Percentiles rank a stretch among this genome's conserved stretches.
Conservation (phyloP, 2,888 invertebrate genomes). For the Andrena dorsata region DNA sequence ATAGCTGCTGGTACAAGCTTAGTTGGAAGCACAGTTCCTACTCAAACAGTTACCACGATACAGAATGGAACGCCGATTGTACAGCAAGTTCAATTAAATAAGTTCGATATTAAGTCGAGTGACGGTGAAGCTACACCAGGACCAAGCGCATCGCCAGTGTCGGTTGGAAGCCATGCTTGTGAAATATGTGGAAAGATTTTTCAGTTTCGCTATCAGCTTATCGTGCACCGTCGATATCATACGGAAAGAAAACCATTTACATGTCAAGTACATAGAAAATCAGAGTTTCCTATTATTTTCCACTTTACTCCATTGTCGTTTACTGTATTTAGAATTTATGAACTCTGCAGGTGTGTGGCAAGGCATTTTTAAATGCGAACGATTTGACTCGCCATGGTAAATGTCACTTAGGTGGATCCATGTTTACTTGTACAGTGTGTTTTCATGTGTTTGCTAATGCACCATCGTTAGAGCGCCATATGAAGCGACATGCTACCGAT, state of each 20-base stretch:
- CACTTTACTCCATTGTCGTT: conserved; percentile 1
- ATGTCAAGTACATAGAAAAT: conserved; percentile 84
- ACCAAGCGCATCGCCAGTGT: conserved; percentile 87
- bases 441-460: conserved; percentile 91
- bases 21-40: conserved; percentile 82
- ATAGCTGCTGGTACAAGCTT: conserved; percentile 85
- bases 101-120: conserved; percentile 82
- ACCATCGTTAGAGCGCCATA: conserved; percentile 89
- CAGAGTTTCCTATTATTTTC: not conserved
- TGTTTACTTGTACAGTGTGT: conserved; percentile 91
- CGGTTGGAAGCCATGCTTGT: conserved; percentile 90
- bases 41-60: conserved; percentile 83
- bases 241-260: conserved; percentile 94
- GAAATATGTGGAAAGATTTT: conserved; percentile 95
- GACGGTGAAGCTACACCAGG: conserved; percentile 84
- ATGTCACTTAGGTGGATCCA: conserved; percentile 92
- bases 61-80: conserved; percentile 83
- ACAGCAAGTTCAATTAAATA: conserved; percentile 84
- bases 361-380: conserved; percentile 92
- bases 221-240: conserved; percentile 94
- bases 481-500: conserved; percentile 93
- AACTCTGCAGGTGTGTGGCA: conserved; percentile 89
- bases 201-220: conserved; percentile 94
- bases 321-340: conserved; percentile 77
- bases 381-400: conserved; percentile 94